Percentiles rank a stretch among this genome's conserved stretches.
Conservation (phyloP, 2,113 vertebrate species). For the Hyla sarda region DNA sequence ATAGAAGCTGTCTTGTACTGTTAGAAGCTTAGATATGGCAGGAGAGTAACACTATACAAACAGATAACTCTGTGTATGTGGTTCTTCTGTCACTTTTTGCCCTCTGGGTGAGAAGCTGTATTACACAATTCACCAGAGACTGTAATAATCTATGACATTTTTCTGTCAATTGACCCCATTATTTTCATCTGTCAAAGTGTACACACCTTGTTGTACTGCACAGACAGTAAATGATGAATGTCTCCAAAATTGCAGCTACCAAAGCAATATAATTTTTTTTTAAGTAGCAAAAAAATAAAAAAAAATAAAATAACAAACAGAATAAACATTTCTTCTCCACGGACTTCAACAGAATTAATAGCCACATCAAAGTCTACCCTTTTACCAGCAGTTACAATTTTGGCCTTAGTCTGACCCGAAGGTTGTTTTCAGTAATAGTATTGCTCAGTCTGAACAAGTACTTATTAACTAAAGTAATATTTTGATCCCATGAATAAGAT, state of each 20-base stretch:
- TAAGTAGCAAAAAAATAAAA: neutral
- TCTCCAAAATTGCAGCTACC: neutral
- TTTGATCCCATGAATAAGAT: conserved; percentile 27
- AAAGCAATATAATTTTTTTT: neutral
- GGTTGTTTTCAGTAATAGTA: neutral
- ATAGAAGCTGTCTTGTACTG: no score
- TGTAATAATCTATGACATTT: neutral
- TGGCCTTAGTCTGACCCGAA: conserved; percentile 1
- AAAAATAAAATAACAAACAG: neutral
- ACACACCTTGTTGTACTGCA: neutral
- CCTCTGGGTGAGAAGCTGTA: no score
- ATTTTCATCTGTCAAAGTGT: neutral
- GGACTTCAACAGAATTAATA: neutral
- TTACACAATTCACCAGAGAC: no score
- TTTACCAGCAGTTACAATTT: no score
- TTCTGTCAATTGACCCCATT: neutral
- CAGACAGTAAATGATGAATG: neutral
- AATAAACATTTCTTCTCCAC: neutral
- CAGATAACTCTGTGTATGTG: no score
- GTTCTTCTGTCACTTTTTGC: no score
- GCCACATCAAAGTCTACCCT: neutral
- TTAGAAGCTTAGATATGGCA: no score
- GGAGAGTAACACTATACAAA: no score
- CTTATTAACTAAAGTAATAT: conserved; percentile 24
- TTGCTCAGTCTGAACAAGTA: neutral